Evolutionary conservation across 2,888 invertebrate genomes (phyloP), one percentile per base, ranked within the genome.

Genomic region (Caenorhabditis zanzibari): DNA sequence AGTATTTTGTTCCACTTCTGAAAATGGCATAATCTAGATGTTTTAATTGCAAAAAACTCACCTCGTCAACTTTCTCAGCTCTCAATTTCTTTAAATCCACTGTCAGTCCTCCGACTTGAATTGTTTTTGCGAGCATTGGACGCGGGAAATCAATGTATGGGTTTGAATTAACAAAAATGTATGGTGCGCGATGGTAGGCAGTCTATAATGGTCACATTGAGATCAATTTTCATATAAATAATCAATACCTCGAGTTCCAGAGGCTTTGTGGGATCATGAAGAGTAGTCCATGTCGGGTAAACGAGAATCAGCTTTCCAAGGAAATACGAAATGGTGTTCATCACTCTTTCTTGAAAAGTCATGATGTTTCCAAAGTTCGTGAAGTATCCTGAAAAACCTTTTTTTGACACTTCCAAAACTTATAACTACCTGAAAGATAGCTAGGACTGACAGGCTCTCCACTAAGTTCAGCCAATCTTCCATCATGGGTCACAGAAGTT

Each of bases 111-210:
- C 83, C 83, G 26, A 83, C 71, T 64, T 74, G 79, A 58, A 83
- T 44, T 0, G 83, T 83, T 71, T 83, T 83, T 10, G 79, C 6
- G 10, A 83, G 32, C 41, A 75, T 54, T 35, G 79, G 83, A 35
- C 83, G 69, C 5, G 83, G 74, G 16, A 79, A 83, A 41, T 83
- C 83, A 32, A 83, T 61, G 26, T 69, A 83, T 2, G 83, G 83
- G 38, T 83, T 83, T 2, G 83, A 79, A 58, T 83, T 83, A 24
- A 59, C 75, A 47, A 83, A 71, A 0, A 59, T 14, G 54, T 35
- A 83, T 9, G 83, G 64, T n/a, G 83, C 56, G 5, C 63, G 56
- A 19, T 64, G 68, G 19, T 41, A 58, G n/a, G 24, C 44, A 5
- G 52, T 52, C 73, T 75, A 47, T 44, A 71, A 47, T n/a, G n/a